Evolutionary conservation across 2,797 vertebrate species (phyloP), one percentile per base, ranked within the genome.

Genomic region (Enoplosus armatus): DNA sequence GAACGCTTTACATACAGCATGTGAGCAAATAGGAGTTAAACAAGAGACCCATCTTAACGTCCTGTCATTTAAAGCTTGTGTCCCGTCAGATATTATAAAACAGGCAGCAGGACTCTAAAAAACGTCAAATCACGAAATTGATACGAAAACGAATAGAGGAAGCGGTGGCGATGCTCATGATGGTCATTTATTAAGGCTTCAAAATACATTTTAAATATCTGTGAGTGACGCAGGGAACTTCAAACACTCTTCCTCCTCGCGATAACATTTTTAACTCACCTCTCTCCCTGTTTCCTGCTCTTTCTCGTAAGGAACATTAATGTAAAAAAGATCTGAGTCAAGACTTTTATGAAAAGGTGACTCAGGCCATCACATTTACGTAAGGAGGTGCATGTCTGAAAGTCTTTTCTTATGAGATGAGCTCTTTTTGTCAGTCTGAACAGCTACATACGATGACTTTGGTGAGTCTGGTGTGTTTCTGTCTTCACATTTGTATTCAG

Each of bases 391-490:
- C 3, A 24, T 45, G 5, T 50, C 43, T 26, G 3, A 63, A 56
- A 14, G 20, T 33, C 16, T 43, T 53, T 33, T 26, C 10, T 8
- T 29, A 41, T 41, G 33, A 59, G 7, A 69, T 20, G 11, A 18
- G 16, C 26, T 20, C 7, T 10, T 9, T 37, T 41, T 31, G 14
- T 55, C 50, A 7, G 8, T 33, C 26, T 31, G 6, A 71, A 54
- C 14, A 54, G 5, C 22, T n/a, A 9, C 31, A 3, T 35, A 5
- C 16, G 11, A 43, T 12, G 4, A 22, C 51, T 29, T 6, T 37
- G 50, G 56, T n/a, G n/a, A 24, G 48, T 60, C 79, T 71, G 65
- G 51, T 53, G n/a, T 29, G 43, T 62, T 33, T 67, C 63, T 63
- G 6, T 41, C 20, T 35, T 37, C 27, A n/a, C 2, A 3, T 65